Conservation (phyloP, 2,113 vertebrate species). For the Odontesthes bonariensis region DNA sequence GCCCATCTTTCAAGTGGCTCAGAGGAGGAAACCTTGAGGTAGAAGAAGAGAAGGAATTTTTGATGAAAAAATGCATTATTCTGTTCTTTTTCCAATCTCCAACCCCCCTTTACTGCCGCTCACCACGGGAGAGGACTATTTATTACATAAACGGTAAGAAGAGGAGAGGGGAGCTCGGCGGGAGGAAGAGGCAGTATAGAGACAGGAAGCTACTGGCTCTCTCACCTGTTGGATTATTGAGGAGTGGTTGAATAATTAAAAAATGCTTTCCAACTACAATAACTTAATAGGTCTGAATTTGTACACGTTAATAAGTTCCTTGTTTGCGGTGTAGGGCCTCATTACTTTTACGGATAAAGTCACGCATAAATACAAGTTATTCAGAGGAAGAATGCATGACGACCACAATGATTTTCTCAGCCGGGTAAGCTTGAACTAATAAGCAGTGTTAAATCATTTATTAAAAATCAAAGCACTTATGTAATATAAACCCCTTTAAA, state of each 20-base stretch:
- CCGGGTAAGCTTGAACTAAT: not conserved
- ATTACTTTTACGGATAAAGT: not conserved
- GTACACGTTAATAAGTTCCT: not conserved
- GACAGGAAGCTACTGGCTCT: conserved; percentile 45
- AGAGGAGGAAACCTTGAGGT: conserved; percentile 84
- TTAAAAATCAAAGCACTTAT: conserved; percentile 18
- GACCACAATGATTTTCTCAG: not conserved
- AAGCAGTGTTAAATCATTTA: not conserved
- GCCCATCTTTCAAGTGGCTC: conserved; percentile 84
- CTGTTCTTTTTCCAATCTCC: conserved; percentile 68
- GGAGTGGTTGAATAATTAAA: not conserved
- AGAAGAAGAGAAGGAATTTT: conserved; percentile 84
- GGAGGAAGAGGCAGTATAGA: conserved; percentile 54
- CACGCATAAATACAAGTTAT: not conserved
- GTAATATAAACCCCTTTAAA: conserved; percentile 29
- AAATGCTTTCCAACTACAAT: not conserved
- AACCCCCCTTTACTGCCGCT: conserved; percentile 60
- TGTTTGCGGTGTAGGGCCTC: not conserved
- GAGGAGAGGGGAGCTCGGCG: conserved; percentile 43
- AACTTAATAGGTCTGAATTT: not conserved
- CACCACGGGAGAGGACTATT: conserved; percentile 77
- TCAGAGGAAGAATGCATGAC: not conserved
- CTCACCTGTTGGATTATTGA: conserved; percentile 37
- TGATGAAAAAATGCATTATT: conserved; percentile 86
- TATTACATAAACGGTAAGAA: conserved; percentile 81